Base-by-base conservation (phyloP, 1,140 invertebrate genomes). In the Drosophila parvula region DNA sequence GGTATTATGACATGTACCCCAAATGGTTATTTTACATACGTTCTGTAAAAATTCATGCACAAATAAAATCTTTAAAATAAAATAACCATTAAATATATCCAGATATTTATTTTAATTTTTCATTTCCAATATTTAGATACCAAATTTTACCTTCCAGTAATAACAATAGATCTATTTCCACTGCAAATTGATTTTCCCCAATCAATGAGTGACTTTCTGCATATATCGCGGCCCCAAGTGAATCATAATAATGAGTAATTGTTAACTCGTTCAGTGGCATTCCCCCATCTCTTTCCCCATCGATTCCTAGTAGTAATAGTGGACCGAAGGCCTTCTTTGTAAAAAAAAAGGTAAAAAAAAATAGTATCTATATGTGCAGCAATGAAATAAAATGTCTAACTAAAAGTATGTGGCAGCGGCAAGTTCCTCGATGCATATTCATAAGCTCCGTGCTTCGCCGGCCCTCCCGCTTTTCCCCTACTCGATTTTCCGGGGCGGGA, bases 371-470 rank as follows among this genome's bases (percentile, higher is more conserved):
- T 67, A 56, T 65, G 36, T 70, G 67, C 67, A 68, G 67, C 63
- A 70, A 68, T 70, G 63, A 68, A 70, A 56, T 70, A 70, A 70
- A 71, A 71, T 59, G 68, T 70, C 68, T 59, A 59, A 71, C 68
- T 71, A 70, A 70, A 70, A 71, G 65, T 71, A 71, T 71, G 69
- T 73, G 67, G 69, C 65, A 59, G 69, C 50, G 69, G 65, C 69
- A 73, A 59, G 53, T 59, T 71, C 36, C 69, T 41, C 53, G 38
- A 71, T 77, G 74, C 73, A 77, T 77, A 77, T 77, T 77, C 74
- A 78, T 78, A 51, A 64, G 38, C 40, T 68, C 32, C 18, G 62
- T 64, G 60, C 50, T 36, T 36, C 38, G 57, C n/a, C 58, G 28
- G 38, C 32, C 32, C 74, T 60, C 32, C 62, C 38, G 30, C 63